These are phyloP conservation scores for Mythimna pallens DNA, from an alignment of 2,888 invertebrate species.

Conservation along the genomic window DNA sequence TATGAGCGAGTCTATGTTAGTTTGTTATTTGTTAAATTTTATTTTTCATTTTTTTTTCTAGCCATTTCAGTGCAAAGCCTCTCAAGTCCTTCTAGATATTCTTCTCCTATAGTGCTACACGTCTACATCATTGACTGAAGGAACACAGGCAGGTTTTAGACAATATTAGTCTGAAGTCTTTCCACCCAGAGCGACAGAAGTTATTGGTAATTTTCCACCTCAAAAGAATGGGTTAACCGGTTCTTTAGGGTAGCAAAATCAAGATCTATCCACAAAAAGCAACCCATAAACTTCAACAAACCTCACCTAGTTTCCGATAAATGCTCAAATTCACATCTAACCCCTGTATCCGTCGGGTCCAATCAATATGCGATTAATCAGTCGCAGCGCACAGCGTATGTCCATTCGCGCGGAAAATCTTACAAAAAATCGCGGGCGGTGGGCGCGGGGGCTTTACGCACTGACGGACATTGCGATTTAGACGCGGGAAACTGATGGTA, in stretches of 20 bases:
- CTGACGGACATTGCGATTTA: slow-evolving; percentile 78
- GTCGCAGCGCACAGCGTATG: slow-evolving; percentile 82
- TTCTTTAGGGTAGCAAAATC: background rate
- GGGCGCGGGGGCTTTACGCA: slow-evolving; percentile 77
- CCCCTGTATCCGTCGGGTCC: slow-evolving; percentile 74
- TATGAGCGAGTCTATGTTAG: background rate
- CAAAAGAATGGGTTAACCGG: background rate
- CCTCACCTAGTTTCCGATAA: slow-evolving; percentile 55
- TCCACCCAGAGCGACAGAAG: background rate
- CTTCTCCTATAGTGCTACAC: too few relatives aligned
- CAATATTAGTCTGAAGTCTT: background rate
- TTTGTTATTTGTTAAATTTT: background rate
- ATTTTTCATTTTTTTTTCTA: too few relatives aligned
- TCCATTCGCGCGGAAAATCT: slow-evolving; percentile 89
- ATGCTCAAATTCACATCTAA: slow-evolving; percentile 59
- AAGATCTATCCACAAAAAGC: slow-evolving; percentile 22
- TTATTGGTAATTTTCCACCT: background rate
- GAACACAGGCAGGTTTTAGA: too few relatives aligned
- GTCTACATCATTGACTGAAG: too few relatives aligned
- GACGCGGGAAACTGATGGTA: slow-evolving; percentile 66
- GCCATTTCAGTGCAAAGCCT: too few relatives aligned
- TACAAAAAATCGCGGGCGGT: slow-evolving; percentile 86
- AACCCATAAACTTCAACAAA: slow-evolving; percentile 13
- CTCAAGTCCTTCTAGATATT: too few relatives aligned
- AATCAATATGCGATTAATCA: slow-evolving; percentile 90